Evolutionary conservation across 2,888 invertebrate species (phyloP).

Genomic region (Platycnemis pennipes): DNA sequence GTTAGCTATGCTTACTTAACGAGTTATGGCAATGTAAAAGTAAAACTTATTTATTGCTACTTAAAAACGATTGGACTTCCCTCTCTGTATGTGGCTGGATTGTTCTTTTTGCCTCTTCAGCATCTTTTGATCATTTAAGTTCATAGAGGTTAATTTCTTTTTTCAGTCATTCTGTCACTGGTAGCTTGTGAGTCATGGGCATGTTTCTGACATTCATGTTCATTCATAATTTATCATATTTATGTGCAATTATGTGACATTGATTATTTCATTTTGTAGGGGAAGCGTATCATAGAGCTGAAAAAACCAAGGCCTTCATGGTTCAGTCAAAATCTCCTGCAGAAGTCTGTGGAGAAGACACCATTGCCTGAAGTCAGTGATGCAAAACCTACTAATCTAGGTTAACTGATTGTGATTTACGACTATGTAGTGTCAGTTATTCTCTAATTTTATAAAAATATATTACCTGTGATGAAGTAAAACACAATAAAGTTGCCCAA

Average conservation of each 20-base stretch:
- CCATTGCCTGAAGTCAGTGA: conserved; percentile 79
- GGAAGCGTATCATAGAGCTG: conserved; percentile 92
- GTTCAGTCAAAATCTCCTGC: conserved; percentile 92
- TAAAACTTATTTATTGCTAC: no score
- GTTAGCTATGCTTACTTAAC: no score
- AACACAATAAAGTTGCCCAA: no score
- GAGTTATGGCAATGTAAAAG: no score
- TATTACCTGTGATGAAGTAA: neutral
- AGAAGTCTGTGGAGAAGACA: conserved; percentile 85
- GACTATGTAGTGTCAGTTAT: neutral
- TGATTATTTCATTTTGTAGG: conserved; percentile 75
- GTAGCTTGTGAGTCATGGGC: no score
- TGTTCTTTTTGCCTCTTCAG: no score
- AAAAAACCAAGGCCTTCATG: conserved; percentile 91
- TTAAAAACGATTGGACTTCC: no score
- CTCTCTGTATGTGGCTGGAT: no score
- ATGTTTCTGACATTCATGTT: no score
- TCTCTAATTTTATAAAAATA: neutral
- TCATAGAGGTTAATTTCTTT: no score
- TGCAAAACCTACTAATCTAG: conserved; percentile 87
- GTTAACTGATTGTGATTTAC: neutral
- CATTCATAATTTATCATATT: neutral
- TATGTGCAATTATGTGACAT: neutral
- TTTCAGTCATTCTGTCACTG: no score
- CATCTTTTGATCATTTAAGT: no score